Evolutionary conservation across 53 echinoderm and acorn worm species (phyloP), one percentile per base, ranked within the genome.

Genomic region (Hippasteria phrygiana): DNA sequence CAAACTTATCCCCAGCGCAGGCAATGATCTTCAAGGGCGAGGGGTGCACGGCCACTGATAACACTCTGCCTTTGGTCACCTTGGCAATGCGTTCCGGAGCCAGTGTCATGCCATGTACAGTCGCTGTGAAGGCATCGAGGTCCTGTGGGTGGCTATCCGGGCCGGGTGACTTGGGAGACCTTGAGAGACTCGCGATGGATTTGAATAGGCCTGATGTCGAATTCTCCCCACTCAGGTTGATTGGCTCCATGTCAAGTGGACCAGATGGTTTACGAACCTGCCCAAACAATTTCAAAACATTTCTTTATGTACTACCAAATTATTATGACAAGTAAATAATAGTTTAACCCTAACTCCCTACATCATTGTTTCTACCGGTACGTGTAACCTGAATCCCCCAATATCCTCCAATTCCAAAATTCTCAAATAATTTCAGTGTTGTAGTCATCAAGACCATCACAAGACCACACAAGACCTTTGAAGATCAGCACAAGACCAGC

Each of bases 1-100:
- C 97, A 93, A 92, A 93, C 70, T 93, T 97, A 72, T 92, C 97
- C 43, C 97, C 97, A 2, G 92, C 97, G 4, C 77, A 82, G 22
- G 88, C 87, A 5, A 97, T 45, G 70, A 92, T 87, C 71, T 92
- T 92, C 16, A 79, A 48, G 3, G 53, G 17, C 0, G 97, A 90
- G 7, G 95, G 97, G 43, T 97, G 97, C 2, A 95, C 82, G 4
- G 88, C 93, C 1, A 97, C 62, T 1, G 97, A 95, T 74, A 90
- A 92, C 32, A 95, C 78, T 33, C 97, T 75, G 41, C 92, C 71
- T 4, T 80, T 93, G 14, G 91, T 91, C 11, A 97, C 97, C 87
- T 97, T 97, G 50, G 97, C 97, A 9, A 95, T 62, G 27, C 69
- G 66, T 14, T 71, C 87, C 38, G 88, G 75, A 8, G 76, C 78